A percentile compares a stretch with the other conserved stretches of the same genome.
These are phyloP conservation scores for Epinephelus fuscoguttatus DNA, from an alignment of 2,113 vertebrate species.

Conservation along the genomic window DNA sequence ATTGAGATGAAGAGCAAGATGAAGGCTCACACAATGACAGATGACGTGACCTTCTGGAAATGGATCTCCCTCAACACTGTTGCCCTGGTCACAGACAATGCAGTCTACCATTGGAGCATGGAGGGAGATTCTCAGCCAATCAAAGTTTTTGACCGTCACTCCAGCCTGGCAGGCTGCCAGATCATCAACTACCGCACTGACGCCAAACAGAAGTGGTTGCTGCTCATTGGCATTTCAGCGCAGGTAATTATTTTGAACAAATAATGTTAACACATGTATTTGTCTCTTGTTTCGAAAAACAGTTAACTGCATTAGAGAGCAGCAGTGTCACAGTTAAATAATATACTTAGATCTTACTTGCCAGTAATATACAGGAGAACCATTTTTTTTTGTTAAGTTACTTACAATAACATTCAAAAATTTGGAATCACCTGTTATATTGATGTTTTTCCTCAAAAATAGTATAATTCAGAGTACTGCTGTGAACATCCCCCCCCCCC, in stretches of 20 bases:
- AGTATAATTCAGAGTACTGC: too few relatives aligned
- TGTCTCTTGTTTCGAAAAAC: background rate
- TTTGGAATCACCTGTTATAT: too few relatives aligned
- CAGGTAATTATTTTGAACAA: constrained; percentile 85
- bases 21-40: constrained; percentile 99
- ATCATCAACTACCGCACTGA: constrained; percentile 99
- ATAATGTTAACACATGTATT: background rate
- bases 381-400: too few relatives aligned
- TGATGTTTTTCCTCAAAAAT: too few relatives aligned
- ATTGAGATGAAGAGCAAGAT: constrained; percentile 99
- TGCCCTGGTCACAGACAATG: constrained; percentile 97
- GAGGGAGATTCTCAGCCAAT: constrained; percentile 98
- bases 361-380: background rate
- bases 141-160: constrained; percentile 99
- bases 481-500: too few relatives aligned
- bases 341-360: background rate
- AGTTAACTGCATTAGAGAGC: background rate
- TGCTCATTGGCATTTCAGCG: constrained; percentile 97
- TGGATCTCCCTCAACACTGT: constrained; percentile 99
- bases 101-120: constrained; percentile 99
- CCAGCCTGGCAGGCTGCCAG: constrained; percentile 97
- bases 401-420: too few relatives aligned
- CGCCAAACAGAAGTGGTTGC: constrained; percentile 98
- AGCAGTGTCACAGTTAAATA: background rate
- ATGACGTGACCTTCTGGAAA: constrained; percentile 99